A percentile compares a stretch with the other conserved stretches of the same genome.
phyloP scores from a whole-genome alignment of 2,888 invertebrate genomes.

The Argyresthia goedartella region DNA sequence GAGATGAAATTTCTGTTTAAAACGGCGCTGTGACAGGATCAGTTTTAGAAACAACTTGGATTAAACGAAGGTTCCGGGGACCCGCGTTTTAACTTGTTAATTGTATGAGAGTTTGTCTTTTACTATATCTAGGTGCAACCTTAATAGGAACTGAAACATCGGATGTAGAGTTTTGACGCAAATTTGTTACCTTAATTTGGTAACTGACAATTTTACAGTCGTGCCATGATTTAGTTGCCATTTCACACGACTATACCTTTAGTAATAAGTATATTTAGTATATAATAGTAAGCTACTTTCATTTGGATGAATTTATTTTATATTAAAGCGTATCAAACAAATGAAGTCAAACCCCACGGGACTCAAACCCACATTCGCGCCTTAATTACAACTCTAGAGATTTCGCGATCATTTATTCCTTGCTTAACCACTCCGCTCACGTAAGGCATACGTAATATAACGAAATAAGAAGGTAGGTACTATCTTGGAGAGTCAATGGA shows the following conservation, averaged over 20 bases:
- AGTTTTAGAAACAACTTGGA: constrained; percentile 52
- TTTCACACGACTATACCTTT: no score
- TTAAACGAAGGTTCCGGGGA: constrained; percentile 49
- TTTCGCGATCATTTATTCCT: constrained; percentile 54
- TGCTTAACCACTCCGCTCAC: constrained; percentile 49
- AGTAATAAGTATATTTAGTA: no score
- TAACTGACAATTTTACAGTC: no score
- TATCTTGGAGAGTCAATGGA: constrained; percentile 26
- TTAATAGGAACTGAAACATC: no score
- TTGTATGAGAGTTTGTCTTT: background rate
- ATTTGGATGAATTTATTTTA: no score
- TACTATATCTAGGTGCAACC: background rate
- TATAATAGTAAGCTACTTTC: no score
- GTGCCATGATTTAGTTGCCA: no score
- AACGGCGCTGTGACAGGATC: constrained; percentile 46
- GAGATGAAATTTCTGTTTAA: constrained; percentile 47
- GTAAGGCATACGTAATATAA: constrained; percentile 41
- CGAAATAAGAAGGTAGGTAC: background rate
- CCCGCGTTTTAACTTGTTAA: constrained; percentile 30
- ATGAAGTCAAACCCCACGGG: constrained; percentile 39
- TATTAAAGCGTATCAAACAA: background rate
- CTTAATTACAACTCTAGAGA: constrained; percentile 61
- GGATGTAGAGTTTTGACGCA: no score
- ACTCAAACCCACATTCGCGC: constrained; percentile 37
- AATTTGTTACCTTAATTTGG: no score